Base-by-base conservation (phyloP, 2,797 vertebrate genomes). In the Pogonophryne albipinna region DNA sequence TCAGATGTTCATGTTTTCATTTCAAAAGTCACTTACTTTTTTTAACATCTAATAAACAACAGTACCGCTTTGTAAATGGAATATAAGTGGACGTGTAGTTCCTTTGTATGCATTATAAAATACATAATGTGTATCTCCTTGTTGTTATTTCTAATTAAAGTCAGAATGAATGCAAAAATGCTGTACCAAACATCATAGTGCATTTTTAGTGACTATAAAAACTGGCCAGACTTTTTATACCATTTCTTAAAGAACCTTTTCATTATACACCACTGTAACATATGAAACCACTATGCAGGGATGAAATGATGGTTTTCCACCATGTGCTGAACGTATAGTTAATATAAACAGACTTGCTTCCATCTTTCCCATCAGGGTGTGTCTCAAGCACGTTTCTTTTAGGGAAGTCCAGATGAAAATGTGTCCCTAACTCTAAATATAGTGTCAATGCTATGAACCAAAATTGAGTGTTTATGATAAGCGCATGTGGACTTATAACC, bases 381-480 rank as follows among this genome's bases (percentile, higher is more conserved):
- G 86, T 83, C 85, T 65, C 71, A n/a, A 16, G 62, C 58, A 63
- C 13, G 17, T 60, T 7, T 74, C 4, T 79, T 68, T 59, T 38
- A 77, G 42, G 34, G 19, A 84, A 46, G 72, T 55, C 56, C 65
- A 82, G 80, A 84, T 67, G 53, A 87, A 79, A 79, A 80, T 42
- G 74, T 78, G 76, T 56, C 64, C 68, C 64, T 0, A 51, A 65
- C 56, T 82, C 82, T 85, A 84, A 90, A 90, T 84, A 89, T 86
- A 87, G 81, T 1, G 31, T 47, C 74, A 52, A 44, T 19, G 68
- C 71, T 76, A 87, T 79, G 76, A 88, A 88, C 86, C 80, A 85
- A 88, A 94, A 91, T 88, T 81, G 87, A 86, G 84, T 80, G 90
- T 90, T 91, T 86, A 62, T 68, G 86, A 83, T 77, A 47, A 73